Evolutionary conservation across 2,797 vertebrate genomes (phyloP).

Genomic region (Bovichtus diacanthus): DNA sequence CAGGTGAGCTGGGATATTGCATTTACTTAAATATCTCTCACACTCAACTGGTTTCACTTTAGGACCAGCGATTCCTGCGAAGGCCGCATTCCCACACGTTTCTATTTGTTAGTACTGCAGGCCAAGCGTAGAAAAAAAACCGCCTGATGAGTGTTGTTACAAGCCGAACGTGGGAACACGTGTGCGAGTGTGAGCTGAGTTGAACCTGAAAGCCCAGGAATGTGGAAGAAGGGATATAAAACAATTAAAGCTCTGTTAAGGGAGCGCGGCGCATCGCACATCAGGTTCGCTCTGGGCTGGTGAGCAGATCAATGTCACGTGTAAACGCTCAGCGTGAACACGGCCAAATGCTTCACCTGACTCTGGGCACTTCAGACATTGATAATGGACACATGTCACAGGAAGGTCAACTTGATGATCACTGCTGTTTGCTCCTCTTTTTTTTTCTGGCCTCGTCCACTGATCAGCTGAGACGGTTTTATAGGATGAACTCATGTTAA

Average conservation of each 20-base stretch:
- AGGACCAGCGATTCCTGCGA: conserved; percentile 15
- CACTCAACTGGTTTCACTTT: conserved; percentile 55
- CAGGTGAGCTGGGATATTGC: background rate
- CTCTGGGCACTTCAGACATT: conserved; percentile 63
- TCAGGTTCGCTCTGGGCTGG: conserved; percentile 73
- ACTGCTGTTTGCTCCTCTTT: conserved; percentile 8
- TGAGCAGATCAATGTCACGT: conserved; percentile 64
- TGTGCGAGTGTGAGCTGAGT: conserved; percentile 43
- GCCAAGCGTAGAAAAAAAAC: conserved; percentile 44
- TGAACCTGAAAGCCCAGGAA: conserved; percentile 68
- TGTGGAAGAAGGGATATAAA: conserved; percentile 61
- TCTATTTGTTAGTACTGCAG: conserved; percentile 39
- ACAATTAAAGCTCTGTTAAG: conserved; percentile 78
- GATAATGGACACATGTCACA: conserved; percentile 56
- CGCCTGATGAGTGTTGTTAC: conserved; percentile 26
- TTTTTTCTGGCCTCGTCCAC: conserved; percentile 10
- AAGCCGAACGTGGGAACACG: conserved; percentile 14
- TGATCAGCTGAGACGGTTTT: conserved; percentile 36
- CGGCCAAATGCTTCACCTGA: conserved; percentile 59
- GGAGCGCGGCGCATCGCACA: conserved; percentile 50
- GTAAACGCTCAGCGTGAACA: conserved; percentile 53
- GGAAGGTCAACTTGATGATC: conserved; percentile 53
- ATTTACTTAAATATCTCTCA: background rate
- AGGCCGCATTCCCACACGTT: conserved; percentile 54
- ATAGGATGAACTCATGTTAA: conserved; percentile 22